Base-by-base conservation (phyloP, 2,888 invertebrate genomes). In the Sturmia bella region DNA sequence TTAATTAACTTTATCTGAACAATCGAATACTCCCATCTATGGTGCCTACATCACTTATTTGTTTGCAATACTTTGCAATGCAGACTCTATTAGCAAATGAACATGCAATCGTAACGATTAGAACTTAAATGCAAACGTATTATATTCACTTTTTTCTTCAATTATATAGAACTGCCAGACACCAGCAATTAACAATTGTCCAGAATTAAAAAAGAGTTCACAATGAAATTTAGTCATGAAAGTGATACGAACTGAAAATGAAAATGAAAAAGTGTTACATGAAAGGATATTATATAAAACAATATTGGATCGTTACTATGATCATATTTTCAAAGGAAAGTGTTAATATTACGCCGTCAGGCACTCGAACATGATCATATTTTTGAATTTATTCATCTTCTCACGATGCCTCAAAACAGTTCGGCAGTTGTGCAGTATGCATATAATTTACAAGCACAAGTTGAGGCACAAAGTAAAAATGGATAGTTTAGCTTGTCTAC, bases 41-140 rank as follows among this genome's bases (percentile, higher is more conserved):
- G 73, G 5, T 27, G 27, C 41, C 43, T 52, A 32, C 72, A 73
- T 70, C 45, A 59, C 21, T 52, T 56, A 56, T 41, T 45, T 63
- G 15, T 50, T 21, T 61, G 27, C 61, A 50, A 27, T n/a, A 54
- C 21, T 52, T 43, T 54, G 17, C n/a, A 13, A 13, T 21, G 7
- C 61, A 61, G 19, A 50, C 61, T 19, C 27, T 50, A 13, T 64
- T 3, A 45, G 32, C 27, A 41, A 57, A 66, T 54, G 2, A 37
- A 74, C 64, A 39, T 39, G 39, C 56, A 64, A 64, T 69, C 24
- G 54, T 68, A 76, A 69, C 45, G 69, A 76, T 69, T 69, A 37
- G 32, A 52, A 76, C 69, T 68, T 5, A 43, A 69, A 37, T 68
- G 54, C 27, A 69, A 45, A 37, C 19, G 48, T 41, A 50, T 39